phyloP scores from a whole-genome alignment of 2,888 invertebrate species.

The Macrosoma leucophasiata region DNA sequence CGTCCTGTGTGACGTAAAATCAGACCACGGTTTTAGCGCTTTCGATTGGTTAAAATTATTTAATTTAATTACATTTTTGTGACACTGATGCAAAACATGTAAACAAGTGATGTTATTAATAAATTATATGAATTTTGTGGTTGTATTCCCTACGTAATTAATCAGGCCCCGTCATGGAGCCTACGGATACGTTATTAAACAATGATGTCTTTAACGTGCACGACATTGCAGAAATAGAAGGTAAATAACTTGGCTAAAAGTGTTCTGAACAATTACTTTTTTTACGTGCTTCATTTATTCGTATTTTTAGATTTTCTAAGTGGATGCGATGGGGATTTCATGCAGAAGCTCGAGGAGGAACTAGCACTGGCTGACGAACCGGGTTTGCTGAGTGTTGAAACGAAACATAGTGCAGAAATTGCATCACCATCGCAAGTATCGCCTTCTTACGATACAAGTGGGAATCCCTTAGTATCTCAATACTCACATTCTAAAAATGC shows the following conservation, averaged over 20 bases:
- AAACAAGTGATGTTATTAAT: too few relatives aligned
- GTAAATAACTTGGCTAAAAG: constrained; percentile 46
- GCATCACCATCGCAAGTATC: constrained; percentile 46
- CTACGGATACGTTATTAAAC: constrained; percentile 55
- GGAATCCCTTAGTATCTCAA: constrained; percentile 62
- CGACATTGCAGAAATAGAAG: constrained; percentile 82
- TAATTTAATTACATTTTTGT: too few relatives aligned
- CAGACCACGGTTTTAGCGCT: too few relatives aligned
- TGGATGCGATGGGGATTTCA: constrained; percentile 80
- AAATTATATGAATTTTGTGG: too few relatives aligned
- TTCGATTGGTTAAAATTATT: too few relatives aligned
- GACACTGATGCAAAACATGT: too few relatives aligned
- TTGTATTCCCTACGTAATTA: too few relatives aligned
- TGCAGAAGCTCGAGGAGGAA: constrained; percentile 70
- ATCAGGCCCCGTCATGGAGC: constrained; percentile 58
- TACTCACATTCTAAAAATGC: constrained; percentile 43
- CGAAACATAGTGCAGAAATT: constrained; percentile 40
- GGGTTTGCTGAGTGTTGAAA: constrained; percentile 47
- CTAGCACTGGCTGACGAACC: constrained; percentile 51
- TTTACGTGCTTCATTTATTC: constrained; percentile 3
- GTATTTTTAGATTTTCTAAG: constrained; percentile 76
- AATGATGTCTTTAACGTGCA: constrained; percentile 79
- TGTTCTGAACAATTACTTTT: constrained; percentile 2
- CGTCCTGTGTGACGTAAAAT: too few relatives aligned
- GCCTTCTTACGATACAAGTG: constrained; percentile 43